Base-by-base conservation (phyloP, 2,113 vertebrate species). In the Stictonetta naevosa region DNA sequence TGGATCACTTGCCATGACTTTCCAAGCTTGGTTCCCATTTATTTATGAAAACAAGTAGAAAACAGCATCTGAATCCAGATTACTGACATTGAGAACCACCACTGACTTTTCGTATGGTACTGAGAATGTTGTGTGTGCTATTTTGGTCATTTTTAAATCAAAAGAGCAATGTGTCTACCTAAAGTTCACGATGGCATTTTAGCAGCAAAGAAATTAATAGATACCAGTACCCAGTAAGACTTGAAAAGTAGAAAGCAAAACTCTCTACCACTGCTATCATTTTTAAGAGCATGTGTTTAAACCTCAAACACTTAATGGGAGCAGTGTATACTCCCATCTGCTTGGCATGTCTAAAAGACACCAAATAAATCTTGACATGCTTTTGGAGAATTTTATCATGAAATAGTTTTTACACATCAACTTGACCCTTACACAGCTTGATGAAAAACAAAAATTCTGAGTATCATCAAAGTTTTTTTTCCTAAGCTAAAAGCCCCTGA, bases 211-310 rank as follows among this genome's bases (percentile, higher is more conserved):
- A 56, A 79, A 76, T 59, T 22, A 87, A 85, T 36, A 48, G 63
- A 18, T 50, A 93, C n/a, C 29, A 62, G 40, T 18, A 88, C 13
- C 21, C 75, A 88, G 4, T n/a, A 50, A 80, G 53, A 64, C 36
- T 23, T 76, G 34, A 62, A 83, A 44, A 36, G 25, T 62, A 82
- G 46, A n/a, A 83, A 91, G 21, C 31, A 87, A 76, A 64, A 76
- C 82, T 53, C 23, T 80, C 31, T 63, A 53, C 10, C 42, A 50
- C 44, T 80, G 77, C 25, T 89, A 13, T 29, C 71, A 73, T 85
- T 95, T 93, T 82, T 79, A 87, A 73, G 31, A 92, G 38, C 74
- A 40, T 62, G 73, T 84, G 62, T 92, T 95, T 85, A 79, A 89
- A 89, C 34, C 46, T 73, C 74, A 79, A 68, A 91, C 53, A 50